These are phyloP conservation scores for Tetramorium parvispinum DNA, from an alignment of 1,140 invertebrate species.

Conservation along the genomic window DNA sequence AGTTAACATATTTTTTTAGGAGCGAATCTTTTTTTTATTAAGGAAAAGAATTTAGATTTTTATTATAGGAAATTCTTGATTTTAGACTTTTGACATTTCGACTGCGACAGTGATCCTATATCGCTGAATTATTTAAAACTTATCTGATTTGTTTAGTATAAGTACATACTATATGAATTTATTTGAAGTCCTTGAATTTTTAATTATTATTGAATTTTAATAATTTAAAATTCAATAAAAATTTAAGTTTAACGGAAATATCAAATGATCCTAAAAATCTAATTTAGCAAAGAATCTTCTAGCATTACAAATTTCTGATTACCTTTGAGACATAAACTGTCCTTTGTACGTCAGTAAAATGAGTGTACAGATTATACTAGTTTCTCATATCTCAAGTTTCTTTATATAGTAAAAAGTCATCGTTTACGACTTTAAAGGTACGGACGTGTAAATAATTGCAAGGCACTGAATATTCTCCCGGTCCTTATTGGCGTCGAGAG, in stretches of 20 bases:
- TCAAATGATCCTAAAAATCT: neutral
- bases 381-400: neutral
- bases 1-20: neutral
- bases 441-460: slow-evolving; percentile 11
- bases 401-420: neutral
- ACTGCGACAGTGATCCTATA: neutral
- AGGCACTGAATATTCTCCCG: neutral
- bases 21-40: neutral
- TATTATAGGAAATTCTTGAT: neutral
- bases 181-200: neutral
- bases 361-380: neutral
- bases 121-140: neutral
- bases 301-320: neutral
- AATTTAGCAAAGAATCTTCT: neutral
- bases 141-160: neutral
- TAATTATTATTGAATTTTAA: no score
- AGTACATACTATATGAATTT: neutral
- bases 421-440: slow-evolving; percentile 6
- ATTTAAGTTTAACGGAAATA: neutral
- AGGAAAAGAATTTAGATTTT: neutral
- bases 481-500: neutral
- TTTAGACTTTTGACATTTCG: neutral
- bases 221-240: neutral
- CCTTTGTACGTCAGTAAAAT: neutral
- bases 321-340: no score